Evolutionary conservation across 2,113 vertebrate genomes (phyloP).

Genomic region (Nansenia antarctica): DNA sequence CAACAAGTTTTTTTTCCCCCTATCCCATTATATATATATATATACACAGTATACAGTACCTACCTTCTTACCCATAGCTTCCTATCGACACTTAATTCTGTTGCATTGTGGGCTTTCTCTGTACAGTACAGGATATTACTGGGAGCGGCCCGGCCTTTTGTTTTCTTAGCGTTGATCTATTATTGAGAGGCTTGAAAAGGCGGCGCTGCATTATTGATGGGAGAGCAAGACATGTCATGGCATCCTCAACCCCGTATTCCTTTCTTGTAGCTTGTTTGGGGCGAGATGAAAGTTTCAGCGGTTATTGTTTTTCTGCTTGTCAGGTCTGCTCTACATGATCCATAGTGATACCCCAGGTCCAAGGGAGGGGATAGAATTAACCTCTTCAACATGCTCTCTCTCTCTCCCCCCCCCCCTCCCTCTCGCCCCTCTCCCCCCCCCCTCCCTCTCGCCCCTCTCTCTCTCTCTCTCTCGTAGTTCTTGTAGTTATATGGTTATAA

Average conservation of each 20-base stretch:
- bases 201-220: slow-evolving; percentile 70
- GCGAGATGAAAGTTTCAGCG: neutral
- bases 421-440: too few relatives aligned
- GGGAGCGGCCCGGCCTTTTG: slow-evolving; percentile 50
- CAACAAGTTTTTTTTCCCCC: slow-evolving; percentile 4
- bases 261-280: slow-evolving; percentile 38
- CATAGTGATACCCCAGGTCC: slow-evolving; percentile 18
- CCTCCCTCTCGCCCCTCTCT: too few relatives aligned
- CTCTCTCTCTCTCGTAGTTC: too few relatives aligned
- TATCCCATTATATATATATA: slow-evolving; percentile 28
- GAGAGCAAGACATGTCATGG: slow-evolving; percentile 56
- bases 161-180: slow-evolving; percentile 71
- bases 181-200: slow-evolving; percentile 73
- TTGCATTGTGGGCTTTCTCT: slow-evolving; percentile 53
- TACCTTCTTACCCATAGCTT: slow-evolving; percentile 42
- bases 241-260: slow-evolving; percentile 54
- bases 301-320: slow-evolving; percentile 21
- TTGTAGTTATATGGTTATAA: too few relatives aligned
- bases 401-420: too few relatives aligned
- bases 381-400: neutral
- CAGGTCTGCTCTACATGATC: slow-evolving; percentile 33
- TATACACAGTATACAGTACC: too few relatives aligned
- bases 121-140: slow-evolving; percentile 12
- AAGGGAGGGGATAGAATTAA: neutral
- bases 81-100: slow-evolving; percentile 32